Evolutionary conservation across 2,797 vertebrate species (phyloP), one percentile per base, ranked within the genome.

Genomic region (Hippoglossus hippoglossus): DNA sequence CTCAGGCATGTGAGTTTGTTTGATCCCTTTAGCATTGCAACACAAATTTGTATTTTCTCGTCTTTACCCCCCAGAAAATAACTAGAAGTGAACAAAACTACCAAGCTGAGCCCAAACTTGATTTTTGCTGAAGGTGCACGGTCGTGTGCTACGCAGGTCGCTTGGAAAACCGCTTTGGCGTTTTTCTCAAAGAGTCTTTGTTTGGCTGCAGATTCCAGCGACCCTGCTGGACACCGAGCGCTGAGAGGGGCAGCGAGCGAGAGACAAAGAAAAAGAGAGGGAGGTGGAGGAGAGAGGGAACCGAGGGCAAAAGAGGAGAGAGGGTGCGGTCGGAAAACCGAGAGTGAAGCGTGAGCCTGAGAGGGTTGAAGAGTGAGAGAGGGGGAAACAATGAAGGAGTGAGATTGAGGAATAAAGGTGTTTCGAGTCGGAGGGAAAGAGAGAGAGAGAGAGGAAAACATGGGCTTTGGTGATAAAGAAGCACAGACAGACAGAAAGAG

Each of bases 101-200:
- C 18, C 19, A 12, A 57, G 8, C 31, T 8, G 25, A 57, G 31
- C n/a, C n/a, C 10, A 22, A 63, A 51, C 54, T 68, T 53, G 47
- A 19, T 54, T 46, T 46, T 6, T 53, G 62, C 39, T 39, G 47
- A 46, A 73, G 73, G 26, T 62, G 71, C 61, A 69, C 49, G n/a
- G 34, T 28, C 39, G 1, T 67, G 80, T 19, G 50, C 39, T 44
- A 55, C 70, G 31, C 73, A 58, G 73, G 70, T 63, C 6, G 4
- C 28, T 88, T 28, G 6, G 75, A 69, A 84, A 80, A 84, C 47
- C 25, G 18, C 67, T 75, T 26, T 36, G 69, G 55, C 62, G 44
- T 78, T 73, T 82, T 57, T 87, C 88, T 94, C 84, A 93, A 93
- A 90, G 92, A 82, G 66, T 74, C 89, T 92, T 94, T 92, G 92